A percentile compares a stretch with the other conserved stretches of the same genome.
Evolutionary conservation across 2,113 vertebrate species (phyloP).

Genomic region (Bubo scandiacus): DNA sequence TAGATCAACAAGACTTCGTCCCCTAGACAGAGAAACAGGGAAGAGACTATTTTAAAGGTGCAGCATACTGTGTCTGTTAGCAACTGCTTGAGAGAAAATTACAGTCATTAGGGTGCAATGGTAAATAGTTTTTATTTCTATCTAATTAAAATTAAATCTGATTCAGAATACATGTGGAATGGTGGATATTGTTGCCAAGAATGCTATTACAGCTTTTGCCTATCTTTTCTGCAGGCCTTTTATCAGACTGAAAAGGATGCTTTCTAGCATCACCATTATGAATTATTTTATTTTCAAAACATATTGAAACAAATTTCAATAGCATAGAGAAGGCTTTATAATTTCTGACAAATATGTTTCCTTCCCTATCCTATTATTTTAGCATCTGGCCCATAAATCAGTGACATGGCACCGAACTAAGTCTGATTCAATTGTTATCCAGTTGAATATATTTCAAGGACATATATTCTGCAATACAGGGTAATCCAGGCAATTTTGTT

Average conservation of each 20-base stretch:
- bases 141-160: slow-evolving; percentile 69
- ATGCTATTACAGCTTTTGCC: slow-evolving; percentile 29
- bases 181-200: slow-evolving; percentile 29
- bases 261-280: neutral
- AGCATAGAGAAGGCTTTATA: neutral
- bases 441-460: neutral
- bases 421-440: neutral
- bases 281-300: slow-evolving; percentile 34
- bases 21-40: neutral
- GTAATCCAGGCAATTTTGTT: neutral
- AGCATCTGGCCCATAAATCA: neutral
- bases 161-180: slow-evolving; percentile 38
- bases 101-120: slow-evolving; percentile 45
- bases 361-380: neutral
- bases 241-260: neutral
- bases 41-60: slow-evolving; percentile 35
- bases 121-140: slow-evolving; percentile 67
- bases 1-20: neutral
- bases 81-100: slow-evolving; percentile 72
- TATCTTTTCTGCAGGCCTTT: slow-evolving; percentile 14
- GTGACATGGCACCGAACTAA: neutral
- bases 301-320: neutral
- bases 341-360: neutral
- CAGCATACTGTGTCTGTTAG: slow-evolving; percentile 51
- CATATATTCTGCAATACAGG: neutral